phyloP scores from a whole-genome alignment of 1,140 invertebrate genomes.

The Drosophila guanche region DNA sequence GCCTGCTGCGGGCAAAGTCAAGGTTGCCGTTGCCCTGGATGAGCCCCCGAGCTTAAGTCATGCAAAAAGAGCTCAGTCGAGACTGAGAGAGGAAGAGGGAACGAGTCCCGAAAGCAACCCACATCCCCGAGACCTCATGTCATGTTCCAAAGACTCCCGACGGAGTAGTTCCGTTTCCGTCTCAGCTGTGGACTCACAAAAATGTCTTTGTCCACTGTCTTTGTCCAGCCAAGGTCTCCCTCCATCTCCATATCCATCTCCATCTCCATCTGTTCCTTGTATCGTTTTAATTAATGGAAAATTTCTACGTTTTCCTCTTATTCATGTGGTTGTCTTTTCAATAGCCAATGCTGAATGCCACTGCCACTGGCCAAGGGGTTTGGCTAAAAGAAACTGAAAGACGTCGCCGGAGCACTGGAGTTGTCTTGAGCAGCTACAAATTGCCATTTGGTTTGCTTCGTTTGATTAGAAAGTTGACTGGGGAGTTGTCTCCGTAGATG shows the following conservation, averaged over 20 bases:
- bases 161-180: conserved; percentile 57
- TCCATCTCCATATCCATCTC: background rate
- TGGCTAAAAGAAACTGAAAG: conserved; percentile 58
- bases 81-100: background rate
- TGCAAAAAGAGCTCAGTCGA: conserved; percentile 34
- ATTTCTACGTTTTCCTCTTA: conserved; percentile 68
- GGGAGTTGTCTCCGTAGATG: background rate
- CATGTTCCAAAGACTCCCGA: conserved; percentile 52
- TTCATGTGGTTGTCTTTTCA: conserved; percentile 61
- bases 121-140: conserved; percentile 11
- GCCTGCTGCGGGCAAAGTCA: conserved; percentile 54
- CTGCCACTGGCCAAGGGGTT: conserved; percentile 23
- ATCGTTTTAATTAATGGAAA: conserved; percentile 75
- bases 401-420: conserved; percentile 17
- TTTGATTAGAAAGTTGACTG: conserved; percentile 53
- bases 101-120: conserved; percentile 23
- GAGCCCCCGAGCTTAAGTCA: conserved; percentile 19
- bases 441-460: conserved; percentile 33
- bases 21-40: conserved; percentile 68
- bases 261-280: conserved; percentile 46
- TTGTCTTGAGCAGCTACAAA: conserved; percentile 37
- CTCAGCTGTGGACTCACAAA: conserved; percentile 51
- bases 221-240: conserved; percentile 24
- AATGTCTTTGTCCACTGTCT: conserved; percentile 52
- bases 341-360: conserved; percentile 14